A percentile compares a stretch with the other conserved stretches of the same genome.
Conservation (phyloP, 2,113 vertebrate genomes). For the Sterna hirundo region DNA sequence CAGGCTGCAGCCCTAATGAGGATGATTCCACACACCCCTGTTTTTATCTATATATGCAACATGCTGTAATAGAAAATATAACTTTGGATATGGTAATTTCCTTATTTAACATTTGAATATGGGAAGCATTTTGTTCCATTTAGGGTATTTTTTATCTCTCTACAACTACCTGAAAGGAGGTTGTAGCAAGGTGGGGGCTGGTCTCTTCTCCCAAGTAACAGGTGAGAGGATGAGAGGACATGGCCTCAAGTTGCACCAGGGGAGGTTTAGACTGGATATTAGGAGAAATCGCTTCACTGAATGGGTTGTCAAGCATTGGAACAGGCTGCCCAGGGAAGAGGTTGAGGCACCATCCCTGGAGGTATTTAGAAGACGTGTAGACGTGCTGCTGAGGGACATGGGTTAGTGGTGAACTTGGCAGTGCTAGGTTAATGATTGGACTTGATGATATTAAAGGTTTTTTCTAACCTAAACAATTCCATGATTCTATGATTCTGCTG, state of each 20-base stretch:
- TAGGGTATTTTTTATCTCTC: not conserved
- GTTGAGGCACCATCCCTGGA: not conserved
- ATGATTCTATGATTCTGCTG: not conserved
- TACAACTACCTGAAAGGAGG: not conserved
- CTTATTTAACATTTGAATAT: constrained; percentile 27
- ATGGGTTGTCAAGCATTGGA: not conserved
- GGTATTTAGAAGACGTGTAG: not conserved
- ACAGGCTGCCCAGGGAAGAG: not conserved
- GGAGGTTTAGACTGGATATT: not conserved
- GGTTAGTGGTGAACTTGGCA: not conserved
- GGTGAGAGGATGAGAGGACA: not conserved
- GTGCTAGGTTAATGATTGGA: not conserved
- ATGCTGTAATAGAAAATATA: not conserved
- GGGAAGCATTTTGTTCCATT: constrained; percentile 24
- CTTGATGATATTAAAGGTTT: not conserved
- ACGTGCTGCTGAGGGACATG: not conserved
- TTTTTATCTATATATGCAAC: not conserved
- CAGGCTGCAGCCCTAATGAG: not conserved
- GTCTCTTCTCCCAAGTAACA: not conserved
- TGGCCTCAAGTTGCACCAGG: not conserved
- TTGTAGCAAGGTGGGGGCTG: not conserved
- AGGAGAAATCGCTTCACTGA: not conserved
- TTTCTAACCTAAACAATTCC: not conserved
- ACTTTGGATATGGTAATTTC: not conserved
- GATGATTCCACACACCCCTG: not conserved